Conservation (phyloP, 1,140 invertebrate species). For the Thalassaphorura encarpata region DNA sequence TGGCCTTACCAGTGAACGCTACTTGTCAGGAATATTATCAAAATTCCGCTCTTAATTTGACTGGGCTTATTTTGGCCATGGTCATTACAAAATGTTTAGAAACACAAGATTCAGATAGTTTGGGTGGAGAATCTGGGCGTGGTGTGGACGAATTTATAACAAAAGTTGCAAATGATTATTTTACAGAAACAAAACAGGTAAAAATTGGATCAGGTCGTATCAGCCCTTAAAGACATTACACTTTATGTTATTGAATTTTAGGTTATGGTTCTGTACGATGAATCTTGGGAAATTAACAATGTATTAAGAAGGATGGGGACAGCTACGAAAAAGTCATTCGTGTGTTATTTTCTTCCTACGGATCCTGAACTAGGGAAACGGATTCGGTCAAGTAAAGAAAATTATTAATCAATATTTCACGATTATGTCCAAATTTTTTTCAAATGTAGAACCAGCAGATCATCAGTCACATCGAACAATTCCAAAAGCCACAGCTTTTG, state of each 20-base stretch:
- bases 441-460: conserved; percentile 14
- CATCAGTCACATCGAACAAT: conserved; percentile 24
- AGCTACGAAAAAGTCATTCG: conserved; percentile 19
- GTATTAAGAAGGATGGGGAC: conserved; percentile 15
- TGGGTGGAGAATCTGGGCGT: conserved; percentile 5
- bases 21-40: conserved; percentile 11
- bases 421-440: neutral
- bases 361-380: conserved; percentile 3
- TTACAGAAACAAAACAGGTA: conserved; percentile 15
- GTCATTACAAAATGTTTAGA: conserved; percentile 16
- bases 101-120: neutral
- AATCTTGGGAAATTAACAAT: conserved; percentile 28
- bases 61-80: conserved; percentile 18
- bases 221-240: too few species aligned
- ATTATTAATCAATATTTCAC: neutral
- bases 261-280: conserved; percentile 26
- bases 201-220: neutral
- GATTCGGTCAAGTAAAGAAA: conserved; percentile 17
- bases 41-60: neutral
- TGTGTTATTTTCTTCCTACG: conserved; percentile 26
- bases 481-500: conserved; percentile 27
- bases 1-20: conserved; percentile 8
- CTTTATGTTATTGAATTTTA: too few species aligned
- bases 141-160: conserved; percentile 23
- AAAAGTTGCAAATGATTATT: conserved; percentile 22